These are phyloP conservation scores for Cataglyphis altisquamis DNA, from an alignment of 2,888 invertebrate genomes.

Conservation along the genomic window DNA sequence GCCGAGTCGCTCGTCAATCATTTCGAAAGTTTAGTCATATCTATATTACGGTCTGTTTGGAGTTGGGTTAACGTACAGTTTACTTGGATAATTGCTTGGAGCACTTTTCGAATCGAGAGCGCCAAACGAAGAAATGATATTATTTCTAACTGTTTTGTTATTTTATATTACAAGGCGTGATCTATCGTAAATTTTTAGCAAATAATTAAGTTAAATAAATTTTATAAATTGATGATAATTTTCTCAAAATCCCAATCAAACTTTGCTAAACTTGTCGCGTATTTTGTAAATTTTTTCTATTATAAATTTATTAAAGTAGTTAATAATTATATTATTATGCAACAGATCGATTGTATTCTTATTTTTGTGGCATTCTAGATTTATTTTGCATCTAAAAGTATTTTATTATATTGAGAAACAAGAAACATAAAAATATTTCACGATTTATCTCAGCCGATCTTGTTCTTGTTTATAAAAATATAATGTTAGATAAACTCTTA, in stretches of 20 bases:
- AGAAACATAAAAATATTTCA: background rate
- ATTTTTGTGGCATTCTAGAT: background rate
- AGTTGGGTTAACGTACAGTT: slow-evolving; percentile 8
- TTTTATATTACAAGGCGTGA: background rate
- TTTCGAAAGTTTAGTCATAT: slow-evolving; percentile 62
- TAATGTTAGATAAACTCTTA: background rate
- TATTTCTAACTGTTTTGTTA: background rate
- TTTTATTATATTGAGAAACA: background rate
- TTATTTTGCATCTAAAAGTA: background rate
- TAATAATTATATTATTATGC: background rate
- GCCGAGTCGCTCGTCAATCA: slow-evolving; percentile 62
- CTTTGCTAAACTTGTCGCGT: background rate
- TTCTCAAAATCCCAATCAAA: background rate
- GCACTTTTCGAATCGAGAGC: background rate
- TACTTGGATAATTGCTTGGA: slow-evolving; percentile 18
- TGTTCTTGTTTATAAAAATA: background rate
- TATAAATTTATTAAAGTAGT: background rate
- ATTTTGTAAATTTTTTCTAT: background rate
- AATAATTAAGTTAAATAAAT: slow-evolving; percentile 3
- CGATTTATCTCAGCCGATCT: background rate
- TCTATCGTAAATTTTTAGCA: background rate
- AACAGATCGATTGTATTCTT: background rate
- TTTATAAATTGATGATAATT: background rate
- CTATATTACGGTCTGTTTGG: slow-evolving; percentile 5
- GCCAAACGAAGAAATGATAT: background rate